phyloP scores from a whole-genome alignment of 2,797 vertebrate genomes.

The Pantherophis vulpinus region DNA sequence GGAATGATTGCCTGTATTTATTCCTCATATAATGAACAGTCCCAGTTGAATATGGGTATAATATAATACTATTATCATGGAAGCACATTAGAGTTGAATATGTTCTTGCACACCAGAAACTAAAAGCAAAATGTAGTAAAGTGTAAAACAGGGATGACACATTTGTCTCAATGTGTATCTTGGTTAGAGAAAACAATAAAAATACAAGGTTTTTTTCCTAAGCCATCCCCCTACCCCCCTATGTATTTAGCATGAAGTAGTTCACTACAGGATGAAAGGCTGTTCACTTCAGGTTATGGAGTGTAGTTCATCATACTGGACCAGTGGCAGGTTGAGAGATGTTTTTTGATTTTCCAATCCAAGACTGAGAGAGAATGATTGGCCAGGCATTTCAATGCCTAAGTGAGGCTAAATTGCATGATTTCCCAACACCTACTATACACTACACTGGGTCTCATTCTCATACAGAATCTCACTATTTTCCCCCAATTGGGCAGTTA shows the following conservation, averaged over 20 bases:
- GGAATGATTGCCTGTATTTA: neutral
- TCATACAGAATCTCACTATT: neutral
- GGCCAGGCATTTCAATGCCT: neutral
- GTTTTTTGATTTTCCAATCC: neutral
- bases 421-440: neutral
- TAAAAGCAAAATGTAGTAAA: neutral
- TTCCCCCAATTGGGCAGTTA: neutral
- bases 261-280: neutral
- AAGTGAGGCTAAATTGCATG: neutral
- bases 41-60: neutral
- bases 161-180: neutral
- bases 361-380: neutral
- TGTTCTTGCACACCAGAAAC: fast-evolving
- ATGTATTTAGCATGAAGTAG: neutral
- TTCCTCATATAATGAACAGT: neutral
- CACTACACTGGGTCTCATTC: neutral
- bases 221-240: fast-evolving
- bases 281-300: neutral
- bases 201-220: fast-evolving
- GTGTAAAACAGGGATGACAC: fast-evolving
- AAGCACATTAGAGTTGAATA: neutral
- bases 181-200: neutral
- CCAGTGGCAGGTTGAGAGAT: neutral
- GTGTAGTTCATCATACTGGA: neutral
- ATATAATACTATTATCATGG: neutral